phyloP scores from a whole-genome alignment of 2,888 invertebrate genomes.

The Oithona nana region DNA sequence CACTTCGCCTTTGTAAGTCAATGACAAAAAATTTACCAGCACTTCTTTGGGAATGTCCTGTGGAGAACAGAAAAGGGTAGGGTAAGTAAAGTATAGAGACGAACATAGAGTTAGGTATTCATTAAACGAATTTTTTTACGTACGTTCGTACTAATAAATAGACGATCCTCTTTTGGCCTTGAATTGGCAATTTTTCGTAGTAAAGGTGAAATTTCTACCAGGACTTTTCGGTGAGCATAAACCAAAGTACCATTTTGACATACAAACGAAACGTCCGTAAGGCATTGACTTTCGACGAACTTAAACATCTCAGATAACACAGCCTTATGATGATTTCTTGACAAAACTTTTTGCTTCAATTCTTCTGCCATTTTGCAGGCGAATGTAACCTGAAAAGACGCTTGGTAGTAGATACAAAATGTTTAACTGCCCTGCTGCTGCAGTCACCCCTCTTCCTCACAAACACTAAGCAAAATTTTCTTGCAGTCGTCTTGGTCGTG shows the following conservation, averaged over 20 bases:
- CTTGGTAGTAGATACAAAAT: too few relatives aligned
- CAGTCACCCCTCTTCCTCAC: too few relatives aligned
- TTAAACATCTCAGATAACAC: background rate
- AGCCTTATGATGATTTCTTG: background rate
- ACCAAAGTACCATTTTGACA: background rate
- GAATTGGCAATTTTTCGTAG: background rate
- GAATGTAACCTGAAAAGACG: too few relatives aligned
- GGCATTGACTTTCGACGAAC: background rate
- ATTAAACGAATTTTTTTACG: too few relatives aligned
- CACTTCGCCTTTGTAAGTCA: background rate
- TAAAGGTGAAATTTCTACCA: background rate
- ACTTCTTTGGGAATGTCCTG: background rate
- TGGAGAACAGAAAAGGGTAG: background rate
- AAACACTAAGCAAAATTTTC: too few relatives aligned
- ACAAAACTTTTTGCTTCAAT: background rate
- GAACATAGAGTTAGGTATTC: too few relatives aligned
- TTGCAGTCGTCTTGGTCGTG: too few relatives aligned
- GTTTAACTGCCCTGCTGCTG: too few relatives aligned
- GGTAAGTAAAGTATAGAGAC: too few relatives aligned
- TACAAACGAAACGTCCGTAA: background rate
- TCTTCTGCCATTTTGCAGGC: too few relatives aligned
- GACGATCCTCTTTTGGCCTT: background rate
- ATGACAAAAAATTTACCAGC: background rate
- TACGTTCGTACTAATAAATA: background rate
- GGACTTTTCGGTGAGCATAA: background rate